Conservation (phyloP, 1,140 invertebrate genomes). For the Drosophila leontia region DNA sequence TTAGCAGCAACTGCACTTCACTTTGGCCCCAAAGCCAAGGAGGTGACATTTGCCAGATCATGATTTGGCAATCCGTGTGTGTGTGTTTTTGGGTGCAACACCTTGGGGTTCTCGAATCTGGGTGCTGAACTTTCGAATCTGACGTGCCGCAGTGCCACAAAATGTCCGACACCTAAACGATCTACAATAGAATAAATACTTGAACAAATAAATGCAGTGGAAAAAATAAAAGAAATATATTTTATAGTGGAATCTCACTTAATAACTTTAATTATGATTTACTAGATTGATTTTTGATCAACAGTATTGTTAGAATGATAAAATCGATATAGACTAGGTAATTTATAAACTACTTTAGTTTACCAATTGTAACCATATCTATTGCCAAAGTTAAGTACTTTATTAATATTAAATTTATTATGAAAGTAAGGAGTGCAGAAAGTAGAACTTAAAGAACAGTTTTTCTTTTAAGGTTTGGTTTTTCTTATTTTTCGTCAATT, state of each 20-base stretch:
- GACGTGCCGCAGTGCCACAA: slow-evolving; percentile 67
- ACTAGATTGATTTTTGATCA: too few relatives aligned
- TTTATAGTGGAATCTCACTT: too few relatives aligned
- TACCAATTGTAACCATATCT: too few relatives aligned
- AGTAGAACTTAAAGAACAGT: too few relatives aligned
- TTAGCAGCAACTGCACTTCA: slow-evolving; percentile 11
- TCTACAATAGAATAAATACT: slow-evolving; percentile 35
- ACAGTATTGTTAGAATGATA: too few relatives aligned
- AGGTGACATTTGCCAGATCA: slow-evolving; percentile 65
- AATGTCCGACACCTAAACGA: slow-evolving; percentile 61
- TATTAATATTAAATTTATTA: not conserved
- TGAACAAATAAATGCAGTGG: slow-evolving; percentile 6
- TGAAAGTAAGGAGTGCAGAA: not conserved
- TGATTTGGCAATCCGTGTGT: slow-evolving; percentile 24
- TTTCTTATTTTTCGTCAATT: too few relatives aligned
- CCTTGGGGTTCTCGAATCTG: slow-evolving; percentile 19
- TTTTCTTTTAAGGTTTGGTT: too few relatives aligned
- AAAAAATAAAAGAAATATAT: not conserved
- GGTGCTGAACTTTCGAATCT: slow-evolving; percentile 73
- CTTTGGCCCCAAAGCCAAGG: not conserved
- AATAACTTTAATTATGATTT: too few relatives aligned
- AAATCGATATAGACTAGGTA: not conserved
- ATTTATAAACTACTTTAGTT: not conserved
- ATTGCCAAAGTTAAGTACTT: too few relatives aligned
- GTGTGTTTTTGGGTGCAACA: slow-evolving; percentile 41